Percentiles rank a stretch among this genome's conserved stretches.
Conservation (phyloP, 1,140 invertebrate species). For the Limonius californicus region DNA sequence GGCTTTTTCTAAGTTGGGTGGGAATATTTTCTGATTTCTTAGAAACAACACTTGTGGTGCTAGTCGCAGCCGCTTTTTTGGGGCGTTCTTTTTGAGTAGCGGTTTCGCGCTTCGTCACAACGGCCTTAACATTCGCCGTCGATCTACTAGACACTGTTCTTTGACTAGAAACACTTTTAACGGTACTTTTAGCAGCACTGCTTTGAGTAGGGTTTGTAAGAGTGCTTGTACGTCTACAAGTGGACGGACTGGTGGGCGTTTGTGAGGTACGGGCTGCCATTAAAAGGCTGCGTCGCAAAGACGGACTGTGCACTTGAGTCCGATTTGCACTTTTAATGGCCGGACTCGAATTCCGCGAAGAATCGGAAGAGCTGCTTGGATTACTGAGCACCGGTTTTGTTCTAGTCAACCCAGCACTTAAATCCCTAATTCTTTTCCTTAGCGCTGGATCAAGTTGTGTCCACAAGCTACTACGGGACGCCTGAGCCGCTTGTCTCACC, state of each 20-base stretch:
- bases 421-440: constrained; percentile 24
- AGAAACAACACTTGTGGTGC: neutral
- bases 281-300: constrained; percentile 42
- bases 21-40: neutral
- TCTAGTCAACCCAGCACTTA: neutral
- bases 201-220: constrained; percentile 44
- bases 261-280: constrained; percentile 46
- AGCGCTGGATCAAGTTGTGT: constrained; percentile 58
- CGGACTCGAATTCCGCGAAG: constrained; percentile 63
- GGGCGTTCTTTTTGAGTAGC: constrained; percentile 14
- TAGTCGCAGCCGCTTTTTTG: neutral
- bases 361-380: constrained; percentile 56
- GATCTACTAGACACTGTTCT: constrained; percentile 13
- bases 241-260: constrained; percentile 43
- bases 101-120: no score
- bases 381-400: neutral
- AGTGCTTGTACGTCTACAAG: constrained; percentile 36
- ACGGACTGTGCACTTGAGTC: constrained; percentile 42
- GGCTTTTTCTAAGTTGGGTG: neutral
- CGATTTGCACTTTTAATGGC: constrained; percentile 55
- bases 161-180: constrained; percentile 18
- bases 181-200: constrained; percentile 41
- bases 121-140: constrained; percentile 13
- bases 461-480: constrained; percentile 61
- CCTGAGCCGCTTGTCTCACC: constrained; percentile 57